Evolutionary conservation across 1,140 invertebrate species (phyloP).

Genomic region (Oryctes rhinoceros): DNA sequence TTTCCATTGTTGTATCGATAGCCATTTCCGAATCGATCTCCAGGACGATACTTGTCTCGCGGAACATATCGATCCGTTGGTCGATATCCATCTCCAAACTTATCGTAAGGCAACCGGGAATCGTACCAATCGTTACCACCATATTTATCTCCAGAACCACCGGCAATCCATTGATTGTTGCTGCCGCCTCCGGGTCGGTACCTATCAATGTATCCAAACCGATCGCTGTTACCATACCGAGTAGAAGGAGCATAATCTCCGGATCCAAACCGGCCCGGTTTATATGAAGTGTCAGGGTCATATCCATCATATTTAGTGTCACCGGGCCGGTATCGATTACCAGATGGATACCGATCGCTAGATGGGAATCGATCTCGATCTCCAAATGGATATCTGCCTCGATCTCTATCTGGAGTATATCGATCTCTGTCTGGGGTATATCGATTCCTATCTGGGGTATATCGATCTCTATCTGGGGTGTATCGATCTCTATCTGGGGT

Average conservation of each 20-base stretch:
- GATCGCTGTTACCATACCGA: slow-evolving; percentile 48
- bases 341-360: slow-evolving; percentile 56
- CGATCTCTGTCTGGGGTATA: slow-evolving; percentile 51
- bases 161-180: not conserved
- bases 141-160: slow-evolving; percentile 30
- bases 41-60: slow-evolving; percentile 19
- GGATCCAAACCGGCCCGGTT: slow-evolving; percentile 28
- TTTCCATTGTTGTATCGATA: slow-evolving; percentile 38
- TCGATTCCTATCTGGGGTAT: slow-evolving; percentile 39
- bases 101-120: slow-evolving; percentile 43
- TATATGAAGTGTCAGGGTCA: slow-evolving; percentile 5
- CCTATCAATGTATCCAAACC: not conserved
- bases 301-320: slow-evolving; percentile 5
- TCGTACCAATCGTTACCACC: slow-evolving; percentile 43
- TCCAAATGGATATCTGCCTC: slow-evolving; percentile 52
- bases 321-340: slow-evolving; percentile 31
- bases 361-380: slow-evolving; percentile 56
- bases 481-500: slow-evolving; percentile 45
- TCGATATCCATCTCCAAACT: slow-evolving; percentile 38
- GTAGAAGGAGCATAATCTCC: slow-evolving; percentile 59
- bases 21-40: slow-evolving; percentile 34
- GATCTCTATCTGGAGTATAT: slow-evolving; percentile 50
- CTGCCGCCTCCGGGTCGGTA: not conserved
- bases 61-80: slow-evolving; percentile 17
- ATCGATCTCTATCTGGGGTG: slow-evolving; percentile 51